Evolutionary conservation across 2,888 invertebrate genomes (phyloP), one percentile per base, ranked within the genome.

Genomic region (Drosophila lacicola): DNA sequence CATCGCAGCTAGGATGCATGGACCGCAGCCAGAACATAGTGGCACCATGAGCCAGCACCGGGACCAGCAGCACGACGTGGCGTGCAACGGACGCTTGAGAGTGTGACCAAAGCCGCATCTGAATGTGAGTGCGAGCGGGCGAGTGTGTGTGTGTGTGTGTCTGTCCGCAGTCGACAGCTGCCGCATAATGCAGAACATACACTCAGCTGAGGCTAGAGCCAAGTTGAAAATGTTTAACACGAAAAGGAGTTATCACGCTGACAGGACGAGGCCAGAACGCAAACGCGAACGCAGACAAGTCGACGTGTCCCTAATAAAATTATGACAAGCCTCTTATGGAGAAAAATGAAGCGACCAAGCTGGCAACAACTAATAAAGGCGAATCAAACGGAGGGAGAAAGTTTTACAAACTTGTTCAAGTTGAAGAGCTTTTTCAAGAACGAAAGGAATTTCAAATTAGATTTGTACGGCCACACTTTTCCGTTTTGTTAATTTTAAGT

Each of bases 201-300:
- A 74, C 69, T 60, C 69, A 36, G 58, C 61, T 51, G 60, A 60
- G 70, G 64, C 77, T 61, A 72, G 51, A 70, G 75, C 74, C 74
- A 70, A 80, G 82, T 72, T 88, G 77, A 84, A 89, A 89, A 89
- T 88, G 90, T 88, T 88, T 67, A 88, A 87, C 88, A 88, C 82
- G 80, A 83, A 87, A 84, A 85, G 88, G 89, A 88, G 87, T 83
- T 90, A 86, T 86, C 87, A 81, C 70, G 73, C 80, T 83, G 89
- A 80, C 87, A 88, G 79, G 61, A 71, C 54, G 74, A 42, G 66
- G 60, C 47, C 37, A 69, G 42, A 29, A 60, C 71, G 53, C 44
- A 58, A 37, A 37, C 47, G 70, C 49, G 55, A 8, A 44, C 17
- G 34, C 44, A 25, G 17, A 14, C 50, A 36, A n/a, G 13, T 34